Evolutionary conservation across 2,888 invertebrate species (phyloP).

Genomic region (Ariolimax columbianus): DNA sequence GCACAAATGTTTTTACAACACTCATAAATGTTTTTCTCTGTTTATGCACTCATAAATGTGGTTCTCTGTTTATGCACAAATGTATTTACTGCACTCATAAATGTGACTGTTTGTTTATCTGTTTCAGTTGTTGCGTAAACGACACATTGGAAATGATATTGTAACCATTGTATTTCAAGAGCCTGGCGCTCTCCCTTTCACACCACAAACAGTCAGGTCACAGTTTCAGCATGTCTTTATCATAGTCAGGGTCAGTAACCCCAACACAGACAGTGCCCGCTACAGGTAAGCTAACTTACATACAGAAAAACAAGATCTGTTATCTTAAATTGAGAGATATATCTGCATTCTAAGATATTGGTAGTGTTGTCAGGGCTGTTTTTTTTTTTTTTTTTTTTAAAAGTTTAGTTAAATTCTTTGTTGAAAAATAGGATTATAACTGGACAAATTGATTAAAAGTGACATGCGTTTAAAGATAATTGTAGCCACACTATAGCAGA

Average conservation of each 20-base stretch:
- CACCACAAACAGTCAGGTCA: constrained; percentile 94
- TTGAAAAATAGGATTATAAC: too few species aligned
- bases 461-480: too few species aligned
- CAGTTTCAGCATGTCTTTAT: constrained; percentile 99
- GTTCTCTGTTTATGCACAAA: not conserved
- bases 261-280: constrained; percentile 92
- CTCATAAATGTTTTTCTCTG: not conserved
- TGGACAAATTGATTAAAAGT: too few species aligned
- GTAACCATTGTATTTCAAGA: constrained; percentile 95
- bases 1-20: not conserved
- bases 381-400: too few species aligned
- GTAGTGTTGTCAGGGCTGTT: too few species aligned
- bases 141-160: constrained; percentile 98
- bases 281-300: constrained; percentile 84
- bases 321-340: too few species aligned
- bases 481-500: too few species aligned
- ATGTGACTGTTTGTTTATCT: not conserved
- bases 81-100: not conserved
- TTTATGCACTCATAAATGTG: not conserved
- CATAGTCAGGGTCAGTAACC: constrained; percentile 86
- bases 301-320: not conserved
- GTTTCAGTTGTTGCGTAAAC: constrained; percentile 88
- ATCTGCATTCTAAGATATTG: too few species aligned
- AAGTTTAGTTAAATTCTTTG: too few species aligned
- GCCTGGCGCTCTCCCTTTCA: constrained; percentile 93